Evolutionary conservation across 2,888 invertebrate genomes (phyloP), one percentile per base, ranked within the genome.

Genomic region (Chalcosyrphus nemorum): DNA sequence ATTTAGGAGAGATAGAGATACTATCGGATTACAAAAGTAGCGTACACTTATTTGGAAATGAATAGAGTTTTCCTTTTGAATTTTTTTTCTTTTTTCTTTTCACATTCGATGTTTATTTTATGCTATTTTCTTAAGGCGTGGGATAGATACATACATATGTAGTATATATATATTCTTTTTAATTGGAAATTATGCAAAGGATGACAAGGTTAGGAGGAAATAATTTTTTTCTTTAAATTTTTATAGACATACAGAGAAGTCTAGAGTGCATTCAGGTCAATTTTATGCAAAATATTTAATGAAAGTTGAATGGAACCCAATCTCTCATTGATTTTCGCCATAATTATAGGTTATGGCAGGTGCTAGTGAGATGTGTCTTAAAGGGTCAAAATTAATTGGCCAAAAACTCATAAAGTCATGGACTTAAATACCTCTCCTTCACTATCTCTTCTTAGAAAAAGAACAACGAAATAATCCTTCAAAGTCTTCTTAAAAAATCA

Each of bases 1-100:
- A 63, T 56, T 76, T 68, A 35, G 68, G 72, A 24, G 63, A 57
- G 24, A 24, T 57, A 57, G 24, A 75, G 65, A 65, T 75, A 65
- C 74, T 80, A 84, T 84, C 84, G 59, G 13, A 80, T 84, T 84
- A 75, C 84, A 74, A 63, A 47, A 75, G 54, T 63, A 75, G 27
- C 56, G 47, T 61, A 72, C 68, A 84, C 80, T 70, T 80, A 80
- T 84, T 84, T 84, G 74, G 84, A 74, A 74, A 70, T 76, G 59
- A 38, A 35, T 43, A 43, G 29, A 61, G n/a, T n/a, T 65, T 65
- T 65, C 27, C 61, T 61, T 61, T 61, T 19, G 15, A 1, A 59
- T 21, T 11, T 45, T 19, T 45, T 4, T 45, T 9, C 7, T 7
- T 2, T 2, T 45, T 45, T 17, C 15, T 27, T 45, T 59, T 54